Base-by-base conservation (phyloP, 1,140 invertebrate genomes). In the Campoletis sonorensis region DNA sequence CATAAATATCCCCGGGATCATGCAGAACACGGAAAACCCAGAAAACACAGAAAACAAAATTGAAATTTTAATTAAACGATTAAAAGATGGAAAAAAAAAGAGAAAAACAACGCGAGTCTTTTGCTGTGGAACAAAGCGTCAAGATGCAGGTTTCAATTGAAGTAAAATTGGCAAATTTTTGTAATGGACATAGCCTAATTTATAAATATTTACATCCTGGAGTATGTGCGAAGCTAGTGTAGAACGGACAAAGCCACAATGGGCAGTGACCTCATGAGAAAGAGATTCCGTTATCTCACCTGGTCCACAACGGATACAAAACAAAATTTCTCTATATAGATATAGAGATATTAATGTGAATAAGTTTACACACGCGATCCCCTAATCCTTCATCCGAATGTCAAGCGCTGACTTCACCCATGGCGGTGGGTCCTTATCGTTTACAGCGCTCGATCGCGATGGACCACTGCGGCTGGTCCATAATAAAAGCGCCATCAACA, bases 341-440 rank as follows among this genome's bases (percentile, higher is more conserved):
- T 45, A 45, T 10, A 45, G 5, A 26, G n/a, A 73, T 23, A 49
- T 75, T 18, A 58, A 54, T 10, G 26, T 75, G 49, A 33, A 77
- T 30, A 37, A 4, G 27, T 13, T 23, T 64, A 61, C 13, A 37
- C 58, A 26, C 27, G 37, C 67, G 30, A 45, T 45, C 54, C n/a
- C 33, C 58, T 78, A 78, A 78, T 78, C 54, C 76, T 64, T 78
- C 76, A 78, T 78, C 76, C 54, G 33, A 67, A 78, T 78, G 76
- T 78, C 76, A 61, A 67, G 76, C 64, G 27, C 54, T 78, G 58
- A 78, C 58, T 67, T 77, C 76, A 78, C 37, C 61, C 30, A 51
- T 18, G 11, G 58, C 58, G 58, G 58, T 67, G 76, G 76, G 58
- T 64, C 33, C 58, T 78, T 64, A 67, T 78, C 54, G 30, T 61